phyloP scores from a whole-genome alignment of 2,797 vertebrate genomes.

The Protosalanx chinensis region DNA sequence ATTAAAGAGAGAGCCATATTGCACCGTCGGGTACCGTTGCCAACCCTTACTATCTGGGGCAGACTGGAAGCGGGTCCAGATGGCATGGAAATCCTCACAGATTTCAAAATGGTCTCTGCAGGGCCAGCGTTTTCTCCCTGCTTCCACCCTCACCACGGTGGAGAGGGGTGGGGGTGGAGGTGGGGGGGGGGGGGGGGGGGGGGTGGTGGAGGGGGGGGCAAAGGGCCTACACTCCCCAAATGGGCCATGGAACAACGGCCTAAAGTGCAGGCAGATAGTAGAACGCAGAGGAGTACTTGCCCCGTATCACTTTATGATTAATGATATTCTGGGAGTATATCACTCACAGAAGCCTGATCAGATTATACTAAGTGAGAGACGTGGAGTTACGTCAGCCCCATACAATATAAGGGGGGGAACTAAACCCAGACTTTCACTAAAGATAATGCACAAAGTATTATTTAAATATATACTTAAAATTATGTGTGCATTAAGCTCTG shows the following conservation, averaged over 20 bases:
- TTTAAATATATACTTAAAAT: background rate
- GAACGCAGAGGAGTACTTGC: background rate
- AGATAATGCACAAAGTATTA: background rate
- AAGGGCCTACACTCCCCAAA: slow-evolving; percentile 72
- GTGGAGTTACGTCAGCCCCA: background rate
- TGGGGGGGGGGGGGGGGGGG: slow-evolving; percentile 19
- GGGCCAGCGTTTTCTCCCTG: slow-evolving; percentile 70
- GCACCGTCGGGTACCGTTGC: slow-evolving; percentile 78
- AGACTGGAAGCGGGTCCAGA: slow-evolving; percentile 79
- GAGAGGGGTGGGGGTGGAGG: slow-evolving; percentile 66
- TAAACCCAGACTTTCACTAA: background rate
- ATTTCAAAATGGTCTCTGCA: slow-evolving; percentile 79
- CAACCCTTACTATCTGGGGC: slow-evolving; percentile 79
- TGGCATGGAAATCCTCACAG: slow-evolving; percentile 78
- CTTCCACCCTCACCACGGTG: slow-evolving; percentile 69
- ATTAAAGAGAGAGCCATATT: slow-evolving; percentile 81
- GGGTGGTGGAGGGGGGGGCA: slow-evolving; percentile 50
- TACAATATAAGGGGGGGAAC: background rate
- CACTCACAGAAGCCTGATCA: background rate
- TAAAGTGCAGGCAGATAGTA: slow-evolving; percentile 54
- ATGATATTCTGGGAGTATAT: background rate
- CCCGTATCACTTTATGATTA: background rate
- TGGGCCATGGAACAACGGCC: slow-evolving; percentile 65
- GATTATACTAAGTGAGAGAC: background rate
- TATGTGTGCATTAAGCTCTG: background rate